Base-by-base conservation (phyloP, 2,888 invertebrate species). In the Drosophila monieri region DNA sequence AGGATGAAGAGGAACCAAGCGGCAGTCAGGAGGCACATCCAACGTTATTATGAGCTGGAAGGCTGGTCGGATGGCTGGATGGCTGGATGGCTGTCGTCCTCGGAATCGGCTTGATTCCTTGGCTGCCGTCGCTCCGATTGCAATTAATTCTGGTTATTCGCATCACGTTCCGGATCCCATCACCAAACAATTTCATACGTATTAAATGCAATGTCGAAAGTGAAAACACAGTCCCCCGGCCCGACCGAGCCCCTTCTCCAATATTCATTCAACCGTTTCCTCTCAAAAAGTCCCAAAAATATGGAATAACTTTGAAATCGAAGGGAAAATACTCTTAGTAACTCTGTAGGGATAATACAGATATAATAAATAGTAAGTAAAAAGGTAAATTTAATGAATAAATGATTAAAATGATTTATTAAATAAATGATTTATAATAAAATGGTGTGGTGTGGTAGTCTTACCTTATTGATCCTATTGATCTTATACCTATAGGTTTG, bases 181-280 rank as follows among this genome's bases (percentile, higher is more conserved):
- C 88, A 85, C 85, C 84, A 84, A 88, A 88, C 88, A 86, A 88
- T 88, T 88, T 88, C 83, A 83, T 85, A 83, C 88, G 85, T 88
- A 88, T 88, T 88, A 88, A 68, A 83, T 74, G 84, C 85, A 74
- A 78, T 83, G 86, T 80, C 77, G 80, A 85, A 76, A 81, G 85
- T 85, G 79, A 85, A 78, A 80, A 83, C 72, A 76, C 70, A 66
- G 47, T 66, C 65, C 67, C 27, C 67, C 39, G 12, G 23, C 15
- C 35, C 6, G 6, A 2, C 35, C 35, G 35, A 39, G 10, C 14
- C 25, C 15, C 10, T 6, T n/a, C 35, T 35, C 61, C 64, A 37
- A 0, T 27, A 21, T 21, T 10, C 23, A 10, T 18, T 18, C 25
- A 39, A 39, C 25, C 35, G 12, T 32, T 32, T 32, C 32, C 12